Conservation (phyloP, 2,888 invertebrate species). For the Myopa testacea region DNA sequence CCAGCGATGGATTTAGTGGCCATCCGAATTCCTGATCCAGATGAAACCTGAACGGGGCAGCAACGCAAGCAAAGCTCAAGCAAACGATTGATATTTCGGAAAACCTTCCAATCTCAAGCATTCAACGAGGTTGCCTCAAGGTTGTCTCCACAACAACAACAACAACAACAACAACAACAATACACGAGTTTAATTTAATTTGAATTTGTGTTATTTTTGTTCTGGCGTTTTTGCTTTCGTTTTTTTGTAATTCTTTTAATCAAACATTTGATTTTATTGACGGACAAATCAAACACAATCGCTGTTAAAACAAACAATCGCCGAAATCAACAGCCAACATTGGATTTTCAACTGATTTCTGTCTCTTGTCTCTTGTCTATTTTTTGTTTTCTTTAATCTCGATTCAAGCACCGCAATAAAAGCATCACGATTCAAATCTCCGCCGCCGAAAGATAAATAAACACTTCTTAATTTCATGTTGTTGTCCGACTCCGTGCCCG, state of each 20-base stretch:
- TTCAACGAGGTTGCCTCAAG: neutral
- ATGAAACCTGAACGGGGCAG: too few relatives aligned
- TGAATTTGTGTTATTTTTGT: too few relatives aligned
- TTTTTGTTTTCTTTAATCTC: conserved; percentile 29
- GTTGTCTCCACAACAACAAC: neutral
- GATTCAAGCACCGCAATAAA: conserved; percentile 19
- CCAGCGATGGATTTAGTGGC: too few relatives aligned
- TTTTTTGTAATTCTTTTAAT: neutral
- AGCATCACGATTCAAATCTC: conserved; percentile 30
- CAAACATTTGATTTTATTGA: neutral
- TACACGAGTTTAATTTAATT: too few relatives aligned
- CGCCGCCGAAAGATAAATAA: conserved; percentile 32
- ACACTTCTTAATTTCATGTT: conserved; percentile 32
- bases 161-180: too few relatives aligned
- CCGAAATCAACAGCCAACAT: conserved; percentile 40
- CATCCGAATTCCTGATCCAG: too few relatives aligned
- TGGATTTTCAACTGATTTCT: neutral
- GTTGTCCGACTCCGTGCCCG: neutral
- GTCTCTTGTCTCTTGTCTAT: neutral
- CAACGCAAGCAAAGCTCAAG: too few relatives aligned
- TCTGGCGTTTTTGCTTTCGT: too few relatives aligned
- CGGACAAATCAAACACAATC: conserved; percentile 2
- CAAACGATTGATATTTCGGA: neutral
- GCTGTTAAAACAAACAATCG: conserved; percentile 12
- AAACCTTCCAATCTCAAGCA: neutral